A percentile compares a stretch with the other conserved stretches of the same genome.
Evolutionary conservation across 2,888 invertebrate species (phyloP).

Genomic region (Acanthosepion esculentum): DNA sequence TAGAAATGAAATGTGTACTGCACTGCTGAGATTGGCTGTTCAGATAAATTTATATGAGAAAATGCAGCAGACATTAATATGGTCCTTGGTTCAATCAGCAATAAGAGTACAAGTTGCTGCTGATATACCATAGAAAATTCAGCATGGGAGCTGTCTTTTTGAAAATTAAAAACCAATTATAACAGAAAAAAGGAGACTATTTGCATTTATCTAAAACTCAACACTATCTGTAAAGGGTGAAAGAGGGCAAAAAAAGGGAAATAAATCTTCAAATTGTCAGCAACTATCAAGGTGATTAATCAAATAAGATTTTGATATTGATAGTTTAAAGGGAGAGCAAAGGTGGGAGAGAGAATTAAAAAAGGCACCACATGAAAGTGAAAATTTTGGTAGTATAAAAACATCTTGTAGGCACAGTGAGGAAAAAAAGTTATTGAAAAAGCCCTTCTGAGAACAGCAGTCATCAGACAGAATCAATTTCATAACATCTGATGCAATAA

Average conservation of each 20-base stretch:
- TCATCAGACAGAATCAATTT: slow-evolving; percentile 17
- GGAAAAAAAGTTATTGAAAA: neutral
- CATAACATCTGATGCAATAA: neutral
- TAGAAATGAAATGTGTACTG: neutral
- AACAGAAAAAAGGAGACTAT: neutral
- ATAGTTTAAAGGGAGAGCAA: neutral
- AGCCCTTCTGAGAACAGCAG: neutral
- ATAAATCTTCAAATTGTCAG: neutral
- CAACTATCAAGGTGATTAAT: neutral
- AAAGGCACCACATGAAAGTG: slow-evolving; percentile 24
- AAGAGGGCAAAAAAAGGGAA: no score
- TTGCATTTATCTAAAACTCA: neutral
- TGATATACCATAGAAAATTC: neutral
- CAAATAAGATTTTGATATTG: neutral
- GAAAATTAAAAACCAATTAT: neutral
- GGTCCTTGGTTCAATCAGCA: neutral
- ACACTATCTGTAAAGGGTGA: neutral
- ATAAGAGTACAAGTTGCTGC: neutral
- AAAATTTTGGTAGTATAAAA: neutral
- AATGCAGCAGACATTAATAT: no score
- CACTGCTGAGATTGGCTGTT: neutral
- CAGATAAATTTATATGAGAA: neutral
- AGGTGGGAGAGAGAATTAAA: neutral
- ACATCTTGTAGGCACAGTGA: neutral
- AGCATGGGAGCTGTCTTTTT: neutral